A percentile compares a stretch with the other conserved stretches of the same genome.
These are phyloP conservation scores for Tanytarsus gracilentus DNA, from an alignment of 2,888 invertebrate genomes.

Conservation along the genomic window DNA sequence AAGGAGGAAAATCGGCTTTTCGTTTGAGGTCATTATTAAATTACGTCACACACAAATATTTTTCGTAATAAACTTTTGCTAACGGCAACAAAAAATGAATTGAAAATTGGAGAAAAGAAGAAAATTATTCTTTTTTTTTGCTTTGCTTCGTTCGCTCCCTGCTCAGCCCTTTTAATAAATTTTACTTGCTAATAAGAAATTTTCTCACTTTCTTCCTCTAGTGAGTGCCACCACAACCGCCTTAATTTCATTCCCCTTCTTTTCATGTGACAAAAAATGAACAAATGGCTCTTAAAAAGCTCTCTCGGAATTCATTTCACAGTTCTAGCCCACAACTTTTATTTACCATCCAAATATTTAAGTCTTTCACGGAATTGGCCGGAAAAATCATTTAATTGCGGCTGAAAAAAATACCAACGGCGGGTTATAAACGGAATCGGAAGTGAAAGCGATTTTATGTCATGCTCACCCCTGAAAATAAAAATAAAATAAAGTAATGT, in stretches of 20 bases:
- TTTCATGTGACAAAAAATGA: no score
- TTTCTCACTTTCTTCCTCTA: no score
- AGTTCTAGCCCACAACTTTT: no score
- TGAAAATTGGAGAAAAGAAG: no score
- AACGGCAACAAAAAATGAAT: no score
- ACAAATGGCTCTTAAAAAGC: not conserved
- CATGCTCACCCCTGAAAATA: conserved; percentile 4
- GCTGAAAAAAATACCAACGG: not conserved
- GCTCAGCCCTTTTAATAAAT: no score
- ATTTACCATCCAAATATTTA: not conserved
- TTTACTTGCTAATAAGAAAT: no score
- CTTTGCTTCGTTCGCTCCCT: no score
- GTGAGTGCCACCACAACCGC: no score
- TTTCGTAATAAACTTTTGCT: not conserved
- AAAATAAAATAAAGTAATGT: not conserved
- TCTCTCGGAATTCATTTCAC: no score
- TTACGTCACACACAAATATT: not conserved
- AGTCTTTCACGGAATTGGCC: not conserved
- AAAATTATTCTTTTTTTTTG: no score
- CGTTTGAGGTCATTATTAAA: conserved; percentile 4
- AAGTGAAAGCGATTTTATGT: conserved; percentile 1
- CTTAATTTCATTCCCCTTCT: no score
- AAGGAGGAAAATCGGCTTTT: not conserved
- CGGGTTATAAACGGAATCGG: conserved; percentile 9
- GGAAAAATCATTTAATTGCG: conserved; percentile 7